phyloP scores from a whole-genome alignment of 2,888 invertebrate species.

The Sturmia bella region DNA sequence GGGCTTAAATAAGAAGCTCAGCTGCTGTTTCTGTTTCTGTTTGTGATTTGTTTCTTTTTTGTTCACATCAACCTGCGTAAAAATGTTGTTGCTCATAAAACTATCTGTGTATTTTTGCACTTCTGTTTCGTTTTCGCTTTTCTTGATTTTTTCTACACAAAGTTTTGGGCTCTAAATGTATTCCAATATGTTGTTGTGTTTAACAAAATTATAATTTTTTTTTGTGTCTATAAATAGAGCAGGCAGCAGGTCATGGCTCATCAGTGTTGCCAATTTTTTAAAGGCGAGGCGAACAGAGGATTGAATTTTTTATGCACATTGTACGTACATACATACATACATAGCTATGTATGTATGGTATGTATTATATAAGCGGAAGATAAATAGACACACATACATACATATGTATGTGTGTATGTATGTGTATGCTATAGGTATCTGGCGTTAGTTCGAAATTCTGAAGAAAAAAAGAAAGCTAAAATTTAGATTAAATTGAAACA shows the following conservation, averaged over 20 bases:
- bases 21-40: too few species aligned
- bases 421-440: too few species aligned
- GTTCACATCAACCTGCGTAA: not conserved
- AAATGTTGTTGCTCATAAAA: not conserved
- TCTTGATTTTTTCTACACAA: conserved; percentile 38
- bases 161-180: conserved; percentile 70
- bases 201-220: conserved; percentile 77
- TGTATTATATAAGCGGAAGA: too few species aligned
- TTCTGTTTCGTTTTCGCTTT: conserved; percentile 37
- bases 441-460: too few species aligned
- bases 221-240: conserved; percentile 77
- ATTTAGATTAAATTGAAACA: too few species aligned
- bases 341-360: conserved; percentile 17
- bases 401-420: too few species aligned
- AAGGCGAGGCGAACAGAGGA: not conserved
- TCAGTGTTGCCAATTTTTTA: conserved; percentile 46
- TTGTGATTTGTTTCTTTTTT: too few species aligned
- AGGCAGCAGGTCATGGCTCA: conserved; percentile 79
- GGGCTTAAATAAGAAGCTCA: too few species aligned
- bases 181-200: conserved; percentile 72
- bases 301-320: too few species aligned
- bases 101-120: not conserved
- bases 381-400: too few species aligned
- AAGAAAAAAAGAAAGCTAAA: too few species aligned
- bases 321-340: not conserved